These are phyloP conservation scores for Fundulus diaphanus DNA, from an alignment of 2,797 vertebrate species.

Conservation along the genomic window DNA sequence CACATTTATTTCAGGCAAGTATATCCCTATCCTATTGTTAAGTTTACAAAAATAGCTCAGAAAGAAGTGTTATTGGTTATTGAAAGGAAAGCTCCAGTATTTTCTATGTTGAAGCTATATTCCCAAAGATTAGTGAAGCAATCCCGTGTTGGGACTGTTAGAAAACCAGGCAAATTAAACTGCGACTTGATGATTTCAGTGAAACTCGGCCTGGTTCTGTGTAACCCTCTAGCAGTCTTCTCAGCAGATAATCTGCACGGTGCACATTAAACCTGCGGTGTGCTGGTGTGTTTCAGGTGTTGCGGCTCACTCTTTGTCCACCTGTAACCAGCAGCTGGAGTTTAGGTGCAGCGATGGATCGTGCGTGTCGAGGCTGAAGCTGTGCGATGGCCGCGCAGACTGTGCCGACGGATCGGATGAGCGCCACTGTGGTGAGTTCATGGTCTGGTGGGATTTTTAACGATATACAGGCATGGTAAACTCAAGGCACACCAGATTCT, in stretches of 20 bases:
- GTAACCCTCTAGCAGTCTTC: neutral
- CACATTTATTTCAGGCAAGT: neutral
- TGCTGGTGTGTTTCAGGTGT: conserved; percentile 17
- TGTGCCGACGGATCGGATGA: conserved; percentile 83
- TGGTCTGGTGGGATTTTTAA: neutral
- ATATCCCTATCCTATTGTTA: neutral
- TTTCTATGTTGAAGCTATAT: neutral
- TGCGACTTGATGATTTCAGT: neutral
- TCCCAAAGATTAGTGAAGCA: no score
- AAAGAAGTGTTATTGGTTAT: neutral
- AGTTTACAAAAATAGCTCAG: neutral
- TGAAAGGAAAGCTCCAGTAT: neutral
- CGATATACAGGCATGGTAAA: neutral
- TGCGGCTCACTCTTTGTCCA: conserved; percentile 19
- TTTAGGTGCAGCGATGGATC: conserved; percentile 73
- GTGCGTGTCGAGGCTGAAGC: conserved; percentile 64
- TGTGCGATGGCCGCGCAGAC: conserved; percentile 80
- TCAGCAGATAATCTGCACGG: neutral
- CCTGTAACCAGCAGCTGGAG: conserved; percentile 41
- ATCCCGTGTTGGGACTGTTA: no score
- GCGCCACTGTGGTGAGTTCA: conserved; percentile 75
- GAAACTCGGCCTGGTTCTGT: neutral
- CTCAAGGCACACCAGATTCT: neutral
- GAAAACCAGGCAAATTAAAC: neutral
- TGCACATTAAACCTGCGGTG: neutral